Evolutionary conservation across 2,113 vertebrate genomes (phyloP).

Genomic region (Gasterosteus nipponicus): DNA sequence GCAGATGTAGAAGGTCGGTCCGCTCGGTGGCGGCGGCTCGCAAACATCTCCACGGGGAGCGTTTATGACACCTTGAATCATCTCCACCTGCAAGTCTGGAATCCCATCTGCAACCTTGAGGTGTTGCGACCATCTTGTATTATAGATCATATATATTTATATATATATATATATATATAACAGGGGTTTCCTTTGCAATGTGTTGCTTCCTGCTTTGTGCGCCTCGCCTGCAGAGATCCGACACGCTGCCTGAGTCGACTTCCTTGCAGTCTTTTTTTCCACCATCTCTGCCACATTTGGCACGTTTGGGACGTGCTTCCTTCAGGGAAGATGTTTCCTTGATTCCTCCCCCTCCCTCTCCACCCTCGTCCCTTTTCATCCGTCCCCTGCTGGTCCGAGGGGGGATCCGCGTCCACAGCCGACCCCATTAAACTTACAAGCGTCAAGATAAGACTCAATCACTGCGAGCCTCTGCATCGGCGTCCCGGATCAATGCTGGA

Average conservation of each 20-base stretch:
- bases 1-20: too few relatives aligned
- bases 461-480: conserved; percentile 57
- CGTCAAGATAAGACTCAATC: conserved; percentile 76
- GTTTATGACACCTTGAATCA: conserved; percentile 37
- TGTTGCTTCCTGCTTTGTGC: background rate
- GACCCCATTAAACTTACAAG: conserved; percentile 73
- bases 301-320: conserved; percentile 8
- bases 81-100: conserved; percentile 25
- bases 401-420: conserved; percentile 51
- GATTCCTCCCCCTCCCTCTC: background rate
- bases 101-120: conserved; percentile 18
- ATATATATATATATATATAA: too few relatives aligned
- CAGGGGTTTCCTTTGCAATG: too few relatives aligned
- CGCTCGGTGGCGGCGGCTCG: background rate
- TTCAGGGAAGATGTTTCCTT: conserved; percentile 24
- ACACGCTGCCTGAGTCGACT: too few relatives aligned
- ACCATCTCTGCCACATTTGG: background rate
- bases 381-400: conserved; percentile 7
- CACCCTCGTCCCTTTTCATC: conserved; percentile 6
- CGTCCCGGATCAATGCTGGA: conserved; percentile 67
- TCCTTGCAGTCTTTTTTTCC: too few relatives aligned
- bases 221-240: conserved; percentile 25
- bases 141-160: too few relatives aligned
- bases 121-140: background rate
- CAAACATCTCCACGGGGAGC: conserved; percentile 20